Evolutionary conservation across 2,113 vertebrate genomes (phyloP), one percentile per base, ranked within the genome.

Genomic region (Otus sunia): DNA sequence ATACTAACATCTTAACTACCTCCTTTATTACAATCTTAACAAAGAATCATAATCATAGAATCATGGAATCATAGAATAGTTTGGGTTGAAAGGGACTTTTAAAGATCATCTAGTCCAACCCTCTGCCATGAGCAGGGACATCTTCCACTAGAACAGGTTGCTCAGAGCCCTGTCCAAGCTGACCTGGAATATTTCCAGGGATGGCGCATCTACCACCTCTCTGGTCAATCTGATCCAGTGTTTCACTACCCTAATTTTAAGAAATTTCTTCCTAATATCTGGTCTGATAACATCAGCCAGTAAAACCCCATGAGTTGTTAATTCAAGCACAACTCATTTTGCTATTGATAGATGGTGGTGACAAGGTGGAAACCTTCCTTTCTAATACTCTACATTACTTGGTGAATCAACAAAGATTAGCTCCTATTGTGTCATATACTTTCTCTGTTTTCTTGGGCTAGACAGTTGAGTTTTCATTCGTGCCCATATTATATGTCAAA

Each of bases 1-100:
- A 83, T 92, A 92, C 53, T 83, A 88, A 29, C 32, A 63, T 75
- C 81, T 82, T 94, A 81, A 95, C 50, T 77, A 66, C 32, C 27
- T 76, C 94, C 56, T 92, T 90, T 90, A 74, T 66, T 86, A 36
- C 3, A 1, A 5, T 71, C n/a, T 88, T 94, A 84, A 66, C 64
- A 50, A 0, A 39, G 37, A 68, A 49, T 37, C 0, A 23, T 27
- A 39, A 37, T 55, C 36, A 47, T 6, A 30, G 25, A 30, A 49
- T 37, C 25, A 32, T 29, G 29, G 39, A 73, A 34, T 21, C 13
- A 30, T 53, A 11, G 17, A 59, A 37, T 14, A 0, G 12, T 62
- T 56, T 39, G 14, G 4, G 0, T 56, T 71, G 39, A 11, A 76
- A 39, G 1, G 3, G 4, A 39, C 7, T 1, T 49, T 59, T 30